phyloP scores from a whole-genome alignment of 2,797 vertebrate genomes.

The Neomorphus geoffroyi region DNA sequence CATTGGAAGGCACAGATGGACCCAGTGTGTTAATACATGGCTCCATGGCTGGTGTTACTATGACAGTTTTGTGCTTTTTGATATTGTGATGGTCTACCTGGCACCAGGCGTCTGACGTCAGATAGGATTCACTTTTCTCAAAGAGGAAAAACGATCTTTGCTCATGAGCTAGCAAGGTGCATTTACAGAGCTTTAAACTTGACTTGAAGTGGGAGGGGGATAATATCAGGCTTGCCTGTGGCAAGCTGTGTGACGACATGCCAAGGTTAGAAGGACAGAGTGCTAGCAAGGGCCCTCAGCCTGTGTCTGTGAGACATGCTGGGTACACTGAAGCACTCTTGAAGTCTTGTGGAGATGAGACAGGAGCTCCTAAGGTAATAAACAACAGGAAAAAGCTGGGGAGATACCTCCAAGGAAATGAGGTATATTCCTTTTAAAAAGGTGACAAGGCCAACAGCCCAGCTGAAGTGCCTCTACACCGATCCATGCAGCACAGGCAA shows the following conservation, averaged over 20 bases:
- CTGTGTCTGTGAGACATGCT: neutral
- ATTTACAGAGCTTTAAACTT: neutral
- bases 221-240: neutral
- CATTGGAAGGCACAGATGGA: neutral
- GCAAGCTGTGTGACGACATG: neutral
- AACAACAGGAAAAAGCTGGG: neutral
- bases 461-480: neutral
- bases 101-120: neutral
- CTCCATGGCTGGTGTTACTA: rapidly evolving
- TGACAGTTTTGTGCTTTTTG: rapidly evolving
- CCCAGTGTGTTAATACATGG: neutral
- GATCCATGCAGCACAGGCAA: neutral
- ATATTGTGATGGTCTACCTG: neutral
- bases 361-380: too few relatives aligned
- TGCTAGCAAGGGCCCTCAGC: neutral
- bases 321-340: neutral
- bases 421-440: neutral
- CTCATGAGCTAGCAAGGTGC: neutral
- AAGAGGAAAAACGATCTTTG: neutral
- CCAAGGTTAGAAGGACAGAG: neutral
- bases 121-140: neutral
- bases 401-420: neutral
- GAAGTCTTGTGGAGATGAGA: neutral
- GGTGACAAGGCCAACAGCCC: neutral
- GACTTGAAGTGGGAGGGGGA: too few relatives aligned